These are phyloP conservation scores for Acrobasis suavella DNA, from an alignment of 2,888 invertebrate genomes.

Conservation along the genomic window DNA sequence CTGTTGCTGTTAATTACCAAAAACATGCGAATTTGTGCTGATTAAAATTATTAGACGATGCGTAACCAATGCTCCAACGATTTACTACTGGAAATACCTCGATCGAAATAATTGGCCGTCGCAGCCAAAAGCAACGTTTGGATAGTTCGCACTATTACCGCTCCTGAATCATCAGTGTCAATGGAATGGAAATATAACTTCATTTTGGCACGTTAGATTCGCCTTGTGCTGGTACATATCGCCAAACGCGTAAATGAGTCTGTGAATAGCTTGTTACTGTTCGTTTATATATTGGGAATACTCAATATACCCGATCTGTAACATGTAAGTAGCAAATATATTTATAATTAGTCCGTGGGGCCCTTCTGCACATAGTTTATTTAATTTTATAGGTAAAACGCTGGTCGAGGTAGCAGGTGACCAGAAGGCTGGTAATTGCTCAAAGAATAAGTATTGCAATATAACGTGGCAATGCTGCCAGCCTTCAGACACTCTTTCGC, in stretches of 20 bases:
- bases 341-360: no score
- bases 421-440: no score
- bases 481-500: no score
- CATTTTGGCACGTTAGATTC: slow-evolving; percentile 68
- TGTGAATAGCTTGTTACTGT: slow-evolving; percentile 44
- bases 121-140: slow-evolving; percentile 59
- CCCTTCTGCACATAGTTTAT: no score
- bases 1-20: slow-evolving; percentile 20
- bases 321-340: no score
- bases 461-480: no score
- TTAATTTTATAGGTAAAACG: no score
- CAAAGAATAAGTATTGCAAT: no score
- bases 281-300: no score
- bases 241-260: slow-evolving; percentile 53
- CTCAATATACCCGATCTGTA: no score
- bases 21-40: slow-evolving; percentile 34
- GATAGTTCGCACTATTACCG: slow-evolving; percentile 35
- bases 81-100: slow-evolving; percentile 58
- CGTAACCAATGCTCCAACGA: slow-evolving; percentile 58
- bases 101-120: slow-evolving; percentile 67
- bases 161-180: slow-evolving; percentile 66
- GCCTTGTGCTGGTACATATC: slow-evolving; percentile 51
- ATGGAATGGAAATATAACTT: slow-evolving; percentile 68
- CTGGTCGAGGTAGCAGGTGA: no score
- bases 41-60: slow-evolving; percentile 64